Evolutionary conservation across 2,888 invertebrate species (phyloP), one percentile per base, ranked within the genome.

Genomic region (Callyntrura guangdongensis): DNA sequence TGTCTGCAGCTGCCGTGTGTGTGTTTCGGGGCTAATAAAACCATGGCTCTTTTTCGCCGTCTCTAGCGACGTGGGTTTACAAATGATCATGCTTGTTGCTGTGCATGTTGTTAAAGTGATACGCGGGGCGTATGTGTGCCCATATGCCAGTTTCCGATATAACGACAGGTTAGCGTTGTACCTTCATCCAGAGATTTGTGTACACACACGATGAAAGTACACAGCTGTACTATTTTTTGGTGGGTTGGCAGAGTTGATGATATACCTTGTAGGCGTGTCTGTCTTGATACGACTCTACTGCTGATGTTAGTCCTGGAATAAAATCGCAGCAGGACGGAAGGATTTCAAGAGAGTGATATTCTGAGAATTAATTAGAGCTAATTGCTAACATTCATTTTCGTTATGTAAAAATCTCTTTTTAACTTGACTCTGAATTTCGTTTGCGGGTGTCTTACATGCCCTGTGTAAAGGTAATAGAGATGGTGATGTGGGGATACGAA

Each of bases 351-450:
- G 84, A 87, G 81, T 86, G 91, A 92, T 91, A 93, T 93, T 93
- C 84, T 85, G 93, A 93, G 94, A 93, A 94, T 94, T 94, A 94
- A 94, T 94, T 94, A 94, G 92, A 88, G 88, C 93, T 94, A 94
- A 94, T 94, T 94, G 94, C 92, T 92, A 92, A 93, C 93, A 94
- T 94, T 93, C 93, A 92, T 94, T 93, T 93, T 92, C 92, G 93
- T 93, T 92, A 93, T 91, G 92, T 92, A 93, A 93, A 93, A 93
- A 93, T 92, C 92, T 92, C 92, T 89, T 92, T 93, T 92, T 92
- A 92, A 92, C 93, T 93, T 92, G 91, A 90, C 67, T 72, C 9
- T 22, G 47, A 86, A 81, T 89, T 89, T 89, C 64, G 77, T 84
- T 89, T 59, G 83, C 12, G 17, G 49, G 47, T 74, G 22, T 36